Evolutionary conservation across 2,113 vertebrate species (phyloP).

Genomic region (Burhinus oedicnemus): DNA sequence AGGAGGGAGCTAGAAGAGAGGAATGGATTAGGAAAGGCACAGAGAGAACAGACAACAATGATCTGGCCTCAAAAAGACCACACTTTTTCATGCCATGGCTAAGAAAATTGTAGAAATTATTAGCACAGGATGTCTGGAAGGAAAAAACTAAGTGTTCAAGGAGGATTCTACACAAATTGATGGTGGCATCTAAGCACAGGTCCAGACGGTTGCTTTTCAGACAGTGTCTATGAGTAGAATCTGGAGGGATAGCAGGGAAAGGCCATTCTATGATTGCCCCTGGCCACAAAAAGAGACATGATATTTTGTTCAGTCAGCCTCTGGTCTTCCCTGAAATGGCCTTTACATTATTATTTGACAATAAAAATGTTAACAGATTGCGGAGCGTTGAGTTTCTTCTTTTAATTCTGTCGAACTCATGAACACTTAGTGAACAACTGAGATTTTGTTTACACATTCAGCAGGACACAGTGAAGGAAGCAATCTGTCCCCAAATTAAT

Average conservation of each 20-base stretch:
- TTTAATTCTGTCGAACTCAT: constrained; percentile 3
- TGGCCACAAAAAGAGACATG: neutral
- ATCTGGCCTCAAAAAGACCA: neutral
- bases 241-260: neutral
- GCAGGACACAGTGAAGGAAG: constrained; percentile 60
- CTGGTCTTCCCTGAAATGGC: neutral
- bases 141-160: neutral
- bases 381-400: neutral
- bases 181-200: neutral
- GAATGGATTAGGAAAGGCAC: neutral
- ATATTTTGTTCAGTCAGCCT: neutral
- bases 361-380: neutral
- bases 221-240: neutral
- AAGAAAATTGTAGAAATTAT: neutral
- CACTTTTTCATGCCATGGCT: neutral
- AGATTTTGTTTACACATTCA: constrained; percentile 66
- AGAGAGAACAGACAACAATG: neutral
- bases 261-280: neutral
- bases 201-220: neutral
- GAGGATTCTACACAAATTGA: neutral
- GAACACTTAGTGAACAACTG: constrained; percentile 34
- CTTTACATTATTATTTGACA: neutral
- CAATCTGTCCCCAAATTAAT: constrained; percentile 69
- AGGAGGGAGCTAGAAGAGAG: neutral
- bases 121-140: no score